Evolutionary conservation across 2,888 invertebrate species (phyloP).

Genomic region (Brachyopa scutellaris): DNA sequence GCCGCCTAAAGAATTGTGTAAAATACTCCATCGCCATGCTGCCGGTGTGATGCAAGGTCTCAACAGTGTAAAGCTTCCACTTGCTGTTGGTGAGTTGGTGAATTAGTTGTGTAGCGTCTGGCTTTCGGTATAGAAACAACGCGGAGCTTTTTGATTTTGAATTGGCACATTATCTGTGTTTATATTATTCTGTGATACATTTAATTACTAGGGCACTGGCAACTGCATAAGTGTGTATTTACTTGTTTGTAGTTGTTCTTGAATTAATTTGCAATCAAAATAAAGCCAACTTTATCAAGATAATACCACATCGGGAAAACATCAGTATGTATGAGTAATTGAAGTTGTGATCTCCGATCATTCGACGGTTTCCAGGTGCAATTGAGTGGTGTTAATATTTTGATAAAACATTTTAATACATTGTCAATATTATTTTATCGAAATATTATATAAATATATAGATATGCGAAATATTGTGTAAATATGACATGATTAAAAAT

Average conservation of each 20-base stretch:
- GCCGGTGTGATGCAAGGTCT: constrained; percentile 22
- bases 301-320: not conserved
- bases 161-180: constrained; percentile 12
- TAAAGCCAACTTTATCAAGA: too few species aligned
- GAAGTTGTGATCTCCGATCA: not conserved
- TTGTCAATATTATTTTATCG: constrained; percentile 6
- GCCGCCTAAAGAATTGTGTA: not conserved
- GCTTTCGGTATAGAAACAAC: constrained; percentile 13
- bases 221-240: constrained; percentile 30
- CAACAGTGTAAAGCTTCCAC: constrained; percentile 13
- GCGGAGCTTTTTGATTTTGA: constrained; percentile 35
- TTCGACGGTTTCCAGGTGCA: constrained; percentile 10
- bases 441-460: not conserved
- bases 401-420: constrained; percentile 14
- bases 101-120: constrained; percentile 51
- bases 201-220: constrained; percentile 7
- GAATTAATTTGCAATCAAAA: not conserved
- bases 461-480: too few species aligned
- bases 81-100: constrained; percentile 41
- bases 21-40: too few species aligned
- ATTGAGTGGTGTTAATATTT: constrained; percentile 14
- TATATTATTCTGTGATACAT: constrained; percentile 20
- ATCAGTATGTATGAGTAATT: not conserved
- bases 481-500: too few species aligned
- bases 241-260: constrained; percentile 17